Base-by-base conservation (phyloP, 2,113 vertebrate species). In the Dicrurus megarhynchus region DNA sequence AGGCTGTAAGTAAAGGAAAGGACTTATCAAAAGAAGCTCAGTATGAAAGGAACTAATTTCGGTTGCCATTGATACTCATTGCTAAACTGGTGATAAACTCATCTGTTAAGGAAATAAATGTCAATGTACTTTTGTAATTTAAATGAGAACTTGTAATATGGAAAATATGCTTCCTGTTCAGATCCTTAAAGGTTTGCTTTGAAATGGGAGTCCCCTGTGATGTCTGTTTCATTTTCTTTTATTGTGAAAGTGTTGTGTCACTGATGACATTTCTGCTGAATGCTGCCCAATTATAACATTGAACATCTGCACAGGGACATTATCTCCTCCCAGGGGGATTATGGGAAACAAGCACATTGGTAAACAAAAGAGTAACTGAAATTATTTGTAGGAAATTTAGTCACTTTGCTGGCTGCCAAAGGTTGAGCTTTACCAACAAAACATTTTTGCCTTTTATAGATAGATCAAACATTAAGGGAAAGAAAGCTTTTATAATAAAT, bases 121-220 rank as follows among this genome's bases (percentile, higher is more conserved):
- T 93, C 95, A 91, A 30, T 39, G 73, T 18, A 88, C 92, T 97
- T 96, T 96, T 97, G 90, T 97, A 92, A 97, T 97, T 97, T 96
- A 97, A 98, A 96, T 97, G 94, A 97, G 95, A 89, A 75, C 84
- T 95, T 91, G 75, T 95, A 94, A 95, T 85, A 84, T 84, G 93
- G 97, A 94, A 95, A 97, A 95, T 89, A 93, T 74, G 76, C 93
- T 95, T 93, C 89, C 76, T 18, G n/a, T 87, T 95, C 84, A 52
- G 89, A 77, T 86, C 91, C 89, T 93, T 95, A 94, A 97, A 97
- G 78, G 79, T 93, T 92, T 89, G 57, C 95, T 98, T 97, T 97
- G 97, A 97, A 97, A 96, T 41, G 73, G 86, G 93, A 92, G 94
- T 95, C 95, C 95, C 95, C 83, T 92, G 89, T 95, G 95, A 97